A percentile compares a stretch with the other conserved stretches of the same genome.
Evolutionary conservation across 2,888 invertebrate species (phyloP).

Genomic region (Caenorhabditis virilis): DNA sequence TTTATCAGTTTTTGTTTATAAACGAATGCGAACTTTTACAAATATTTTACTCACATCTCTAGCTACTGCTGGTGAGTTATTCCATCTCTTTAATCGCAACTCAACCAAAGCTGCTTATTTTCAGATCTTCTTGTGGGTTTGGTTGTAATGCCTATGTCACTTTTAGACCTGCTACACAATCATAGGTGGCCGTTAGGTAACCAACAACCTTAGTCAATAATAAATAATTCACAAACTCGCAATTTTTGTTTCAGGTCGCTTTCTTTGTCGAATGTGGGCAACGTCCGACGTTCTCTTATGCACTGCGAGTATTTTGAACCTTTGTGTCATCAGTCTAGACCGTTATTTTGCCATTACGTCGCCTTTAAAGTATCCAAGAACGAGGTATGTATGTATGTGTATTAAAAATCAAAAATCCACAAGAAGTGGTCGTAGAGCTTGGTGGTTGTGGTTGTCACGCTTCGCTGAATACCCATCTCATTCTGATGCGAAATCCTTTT

Average conservation of each 20-base stretch:
- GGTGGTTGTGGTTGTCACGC: no score
- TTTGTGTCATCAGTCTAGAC: slow-evolving; percentile 69
- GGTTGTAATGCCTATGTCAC: slow-evolving; percentile 69
- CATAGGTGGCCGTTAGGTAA: slow-evolving; percentile 67
- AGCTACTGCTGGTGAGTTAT: slow-evolving; percentile 68
- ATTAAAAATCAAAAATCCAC: no score
- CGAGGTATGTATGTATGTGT: slow-evolving; percentile 53
- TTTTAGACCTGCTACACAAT: slow-evolving; percentile 68
- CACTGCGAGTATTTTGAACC: slow-evolving; percentile 68
- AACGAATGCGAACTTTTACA: slow-evolving; percentile 70
- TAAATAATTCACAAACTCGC: neutral
- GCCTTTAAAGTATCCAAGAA: slow-evolving; percentile 68
- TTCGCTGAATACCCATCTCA: slow-evolving; percentile 35
- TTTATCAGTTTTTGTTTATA: slow-evolving; percentile 69
- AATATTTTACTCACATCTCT: slow-evolving; percentile 69
- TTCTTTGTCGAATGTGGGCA: slow-evolving; percentile 64
- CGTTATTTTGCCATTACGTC: slow-evolving; percentile 70
- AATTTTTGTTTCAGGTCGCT: slow-evolving; percentile 30
- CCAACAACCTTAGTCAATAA: neutral
- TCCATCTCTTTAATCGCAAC: neutral
- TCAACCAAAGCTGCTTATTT: slow-evolving; percentile 11
- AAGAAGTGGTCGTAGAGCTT: no score
- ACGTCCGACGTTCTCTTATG: slow-evolving; percentile 68
- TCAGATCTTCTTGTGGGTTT: slow-evolving; percentile 68
- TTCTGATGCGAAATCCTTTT: slow-evolving; percentile 27